phyloP scores from a whole-genome alignment of 1,140 invertebrate genomes.

The Aleiodes sp. region DNA sequence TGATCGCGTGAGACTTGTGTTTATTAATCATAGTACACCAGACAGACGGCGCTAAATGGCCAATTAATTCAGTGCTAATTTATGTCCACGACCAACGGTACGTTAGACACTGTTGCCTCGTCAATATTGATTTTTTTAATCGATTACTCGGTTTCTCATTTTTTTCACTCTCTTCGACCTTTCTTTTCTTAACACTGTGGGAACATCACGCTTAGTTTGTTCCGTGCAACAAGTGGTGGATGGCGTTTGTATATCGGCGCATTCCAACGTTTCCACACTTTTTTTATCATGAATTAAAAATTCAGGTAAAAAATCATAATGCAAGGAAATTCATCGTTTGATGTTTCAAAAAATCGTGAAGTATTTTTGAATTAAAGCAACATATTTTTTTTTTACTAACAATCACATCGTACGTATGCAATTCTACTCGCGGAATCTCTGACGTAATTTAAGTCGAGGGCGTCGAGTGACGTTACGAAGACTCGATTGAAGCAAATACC shows the following conservation, averaged over 20 bases:
- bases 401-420: neutral
- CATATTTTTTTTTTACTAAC: neutral
- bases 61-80: conserved; percentile 46
- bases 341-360: too few relatives aligned
- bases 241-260: conserved; percentile 23
- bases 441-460: conserved; percentile 26
- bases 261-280: too few relatives aligned
- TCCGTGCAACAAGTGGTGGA: conserved; percentile 37
- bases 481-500: conserved; percentile 11
- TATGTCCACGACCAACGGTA: conserved; percentile 15
- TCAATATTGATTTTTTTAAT: conserved; percentile 15
- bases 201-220: conserved; percentile 8
- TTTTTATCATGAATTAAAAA: too few relatives aligned
- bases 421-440: neutral
- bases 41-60: conserved; percentile 37
- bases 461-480: conserved; percentile 20
- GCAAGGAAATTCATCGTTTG: too few relatives aligned
- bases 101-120: conserved; percentile 23
- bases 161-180: neutral
- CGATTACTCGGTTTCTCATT: too few relatives aligned
- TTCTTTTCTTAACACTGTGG: neutral
- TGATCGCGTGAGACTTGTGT: conserved; percentile 1
- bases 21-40: conserved; percentile 18
- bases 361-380: too few relatives aligned
- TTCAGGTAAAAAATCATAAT: too few relatives aligned